Evolutionary conservation across 2,888 invertebrate genomes (phyloP), one percentile per base, ranked within the genome.

Genomic region (Drosophila prostipennis): DNA sequence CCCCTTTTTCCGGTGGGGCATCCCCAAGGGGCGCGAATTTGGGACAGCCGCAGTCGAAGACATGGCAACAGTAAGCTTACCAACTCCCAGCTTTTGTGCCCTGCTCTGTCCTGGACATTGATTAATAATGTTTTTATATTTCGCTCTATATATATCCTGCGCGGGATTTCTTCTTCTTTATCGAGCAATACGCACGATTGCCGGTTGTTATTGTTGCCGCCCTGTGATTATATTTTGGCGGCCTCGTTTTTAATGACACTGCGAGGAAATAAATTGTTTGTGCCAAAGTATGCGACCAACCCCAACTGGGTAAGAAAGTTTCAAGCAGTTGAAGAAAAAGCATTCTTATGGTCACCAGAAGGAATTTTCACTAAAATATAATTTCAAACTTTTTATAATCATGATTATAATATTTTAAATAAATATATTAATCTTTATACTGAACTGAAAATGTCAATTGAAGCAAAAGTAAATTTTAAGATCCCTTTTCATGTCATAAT

Each of bases 71-170:
- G 57, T 77, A 72, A 43, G 59, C 29, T 46, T 32, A 11, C 46
- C 46, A 46, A 46, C 46, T 46, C 45, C 37, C 64, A 26, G 53
- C 64, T 37, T 29, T 45, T 14, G n/a, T 23, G 42, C 65, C 29
- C 49, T 42, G 48, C 55, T 42, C 53, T 51, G 16, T 69, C 64
- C 32, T 76, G 87, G 90, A 89, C 90, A 89, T 89, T 89, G 89
- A 89, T 89, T 87, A 89, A 89, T 89, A 85, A 89, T 85, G 83
- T 77, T 89, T 79, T 81, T 72, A 55, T 75, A 71, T 64, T 65
- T 65, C 37, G 32, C 67, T 26, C 52, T 26, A 67, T 68, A 68
- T 68, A 68, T 72, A 45, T 60, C 42, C 57, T 61, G 26, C 37
- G 34, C 6, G 48, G 54, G 57, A 71, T 71, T 61, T 52, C 36